These are phyloP conservation scores for Anagyrus pseudococci DNA, from an alignment of 2,888 invertebrate species.

Conservation along the genomic window DNA sequence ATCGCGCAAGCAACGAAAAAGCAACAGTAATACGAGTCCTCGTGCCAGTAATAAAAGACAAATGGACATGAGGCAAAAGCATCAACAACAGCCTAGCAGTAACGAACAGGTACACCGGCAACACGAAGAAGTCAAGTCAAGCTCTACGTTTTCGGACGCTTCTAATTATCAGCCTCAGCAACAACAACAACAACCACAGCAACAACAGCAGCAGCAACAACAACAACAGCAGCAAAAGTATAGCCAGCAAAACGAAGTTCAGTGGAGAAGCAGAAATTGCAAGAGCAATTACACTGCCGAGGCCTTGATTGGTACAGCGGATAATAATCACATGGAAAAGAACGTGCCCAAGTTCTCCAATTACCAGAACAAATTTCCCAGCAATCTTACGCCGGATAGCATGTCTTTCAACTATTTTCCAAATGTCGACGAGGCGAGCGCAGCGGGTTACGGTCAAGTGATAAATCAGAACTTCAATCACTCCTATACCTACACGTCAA, in stretches of 20 bases:
- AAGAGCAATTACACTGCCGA: constrained; percentile 62
- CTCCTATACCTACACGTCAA: constrained; percentile 56
- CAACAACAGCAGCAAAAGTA: constrained; percentile 50
- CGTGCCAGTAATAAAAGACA: constrained; percentile 54
- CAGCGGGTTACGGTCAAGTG: constrained; percentile 53
- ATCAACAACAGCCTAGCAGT: constrained; percentile 33
- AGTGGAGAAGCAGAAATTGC: constrained; percentile 58
- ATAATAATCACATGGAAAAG: constrained; percentile 53
- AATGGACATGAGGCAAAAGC: constrained; percentile 54
- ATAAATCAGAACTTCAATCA: constrained; percentile 59
- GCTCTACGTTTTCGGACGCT: constrained; percentile 43
- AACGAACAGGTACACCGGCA: constrained; percentile 49
- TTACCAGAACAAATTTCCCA: constrained; percentile 57
- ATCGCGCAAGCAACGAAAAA: constrained; percentile 56
- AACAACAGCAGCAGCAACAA: constrained; percentile 47
- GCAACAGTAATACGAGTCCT: constrained; percentile 53
- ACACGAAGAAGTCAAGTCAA: constrained; percentile 51
- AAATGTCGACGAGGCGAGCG: constrained; percentile 50
- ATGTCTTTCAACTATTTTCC: constrained; percentile 59
- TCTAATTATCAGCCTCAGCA: constrained; percentile 49
- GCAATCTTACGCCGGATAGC: constrained; percentile 37
- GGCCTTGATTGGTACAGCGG: constrained; percentile 56
- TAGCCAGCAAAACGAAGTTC: constrained; percentile 54
- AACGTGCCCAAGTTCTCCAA: constrained; percentile 55
- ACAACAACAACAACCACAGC: constrained; percentile 49